Evolutionary conservation across 2,797 vertebrate genomes (phyloP), one percentile per base, ranked within the genome.

Genomic region (Leptoclinus maculatus): DNA sequence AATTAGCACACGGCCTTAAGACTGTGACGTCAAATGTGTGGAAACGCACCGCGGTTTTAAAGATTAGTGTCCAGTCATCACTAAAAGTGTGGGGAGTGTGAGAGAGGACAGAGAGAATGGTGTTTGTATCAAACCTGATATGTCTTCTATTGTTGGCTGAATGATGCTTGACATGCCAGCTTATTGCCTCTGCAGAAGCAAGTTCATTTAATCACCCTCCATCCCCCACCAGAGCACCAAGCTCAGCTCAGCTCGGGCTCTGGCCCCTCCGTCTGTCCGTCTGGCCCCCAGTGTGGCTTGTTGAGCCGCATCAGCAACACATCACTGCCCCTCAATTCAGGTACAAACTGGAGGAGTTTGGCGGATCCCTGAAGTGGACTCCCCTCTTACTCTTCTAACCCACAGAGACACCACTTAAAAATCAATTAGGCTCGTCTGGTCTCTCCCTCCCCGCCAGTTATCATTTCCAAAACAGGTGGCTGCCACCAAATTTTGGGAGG

Each of bases 351-450:
- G 87, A 90, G 84, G 83, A 91, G 89, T 92, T 89, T 88, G 84
- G 84, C 74, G 70, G 75, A 86, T 86, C 87, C 87, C 90, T 91
- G 87, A 88, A 90, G 90, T 91, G 90, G 86, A 85, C 83, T 83
- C 87, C 86, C 81, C 82, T 83, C 78, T 75, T 73, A 74, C 85
- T 82, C 73, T 38, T 84, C 80, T 73, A 83, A 89, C 92, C 93
- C 89, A 86, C 91, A 76, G 90, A 91, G 92, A 92, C 90, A 86
- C 89, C 93, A 94, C 93, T 96, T 96, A 94, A 94, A 95, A 96
- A 96, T 95, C 95, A 95, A 93, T 96, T 95, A 96, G 92, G 72
- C 74, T 78, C 73, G 43, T 75, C 82, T 74, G n/a, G 72, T 74
- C 71, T 63, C 66, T 56, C 73, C 32, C 68, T 76, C 65, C 21